Base-by-base conservation (phyloP, 2,113 vertebrate genomes). In the Alethe diademata region DNA sequence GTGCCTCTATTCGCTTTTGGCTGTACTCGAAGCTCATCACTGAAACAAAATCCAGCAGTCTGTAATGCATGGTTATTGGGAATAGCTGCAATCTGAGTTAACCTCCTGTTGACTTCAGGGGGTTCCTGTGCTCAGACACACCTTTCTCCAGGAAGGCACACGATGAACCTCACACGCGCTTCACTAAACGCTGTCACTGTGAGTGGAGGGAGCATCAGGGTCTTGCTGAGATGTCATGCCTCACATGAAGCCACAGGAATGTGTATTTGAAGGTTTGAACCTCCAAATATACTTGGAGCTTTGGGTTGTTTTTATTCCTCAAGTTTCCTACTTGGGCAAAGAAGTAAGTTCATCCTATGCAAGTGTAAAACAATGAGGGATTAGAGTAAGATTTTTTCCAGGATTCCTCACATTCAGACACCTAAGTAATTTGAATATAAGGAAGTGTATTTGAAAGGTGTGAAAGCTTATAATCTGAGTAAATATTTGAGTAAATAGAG, bases 21-120 rank as follows among this genome's bases (percentile, higher is more conserved):
- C 86, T 91, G 89, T 91, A 75, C 83, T 92, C 86, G 90, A 78
- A 80, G 92, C 92, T 95, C 93, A 96, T 96, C 89, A 40, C 89
- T 86, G 94, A 87, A 91, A 84, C 58, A 43, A 91, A 96, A 93
- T 74, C 78, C 83, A 95, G 2, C 54, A 64, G 64, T 33, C 69
- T 88, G 86, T 48, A 85, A 43, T 33, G 36, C 17, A 8, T 6
- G 53, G 56, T 80, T 73, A 24, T 56, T 35, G 85, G 83, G 53
- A 95, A 82, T 26, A 62, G 74, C 69, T 84, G 2, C 43, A 57
- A 14, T 78, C 58, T 20, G 87, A 84, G n/a, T 95, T 95, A 92
- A 93, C 86, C 94, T 93, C 61, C 82, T 84, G 18, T 35, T 92
- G 80, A 9, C 75, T 87, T 89, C 36, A 28, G 43, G 12, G 88